Evolutionary conservation across 2,888 invertebrate genomes (phyloP), one percentile per base, ranked within the genome.

Genomic region (Ditula angustiorana): DNA sequence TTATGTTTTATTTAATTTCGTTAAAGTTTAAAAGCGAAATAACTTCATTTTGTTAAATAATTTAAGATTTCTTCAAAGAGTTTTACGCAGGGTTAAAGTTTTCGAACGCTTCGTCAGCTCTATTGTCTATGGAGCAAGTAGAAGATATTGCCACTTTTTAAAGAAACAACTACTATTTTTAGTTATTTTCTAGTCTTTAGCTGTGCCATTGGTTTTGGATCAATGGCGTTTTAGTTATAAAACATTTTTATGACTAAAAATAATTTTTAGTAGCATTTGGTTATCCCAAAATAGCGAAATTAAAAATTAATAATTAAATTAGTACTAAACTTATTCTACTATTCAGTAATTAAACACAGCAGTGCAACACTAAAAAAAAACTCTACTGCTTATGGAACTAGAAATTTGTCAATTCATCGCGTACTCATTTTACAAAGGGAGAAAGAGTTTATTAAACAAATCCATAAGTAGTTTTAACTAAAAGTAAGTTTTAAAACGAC

Each of bases 351-450:
- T n/a, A 23, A 24, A 11, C 23, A 23, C 26, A 26, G 4, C 10
- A 28, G 47, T 53, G 44, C 35, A 37, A 56, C 60, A 59, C 57
- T 28, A 1, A 33, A 46, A 60, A 52, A 35, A 50, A 35, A 52
- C 44, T 58, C 23, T 37, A 57, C 80, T 76, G 74, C 79, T 74
- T 81, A 74, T 86, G 82, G 66, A 28, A 66, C 68, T 74, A 79
- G 75, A 84, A 91, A 88, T 82, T 90, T 85, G 91, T 90, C 90
- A 88, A 91, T 85, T 92, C 92, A 90, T 92, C 79, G 75, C 77
- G 74, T 79, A 69, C 70, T 74, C 67, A 69, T 71, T 78, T 74
- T 62, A 74, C 69, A 66, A 73, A 74, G 71, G 63, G 65, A 59
- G 44, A 35, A 66, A 59, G 44, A 35, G 47, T 59, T 47, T 37